Evolutionary conservation across 1,140 invertebrate species (phyloP).

Genomic region (Drosophila littoralis): DNA sequence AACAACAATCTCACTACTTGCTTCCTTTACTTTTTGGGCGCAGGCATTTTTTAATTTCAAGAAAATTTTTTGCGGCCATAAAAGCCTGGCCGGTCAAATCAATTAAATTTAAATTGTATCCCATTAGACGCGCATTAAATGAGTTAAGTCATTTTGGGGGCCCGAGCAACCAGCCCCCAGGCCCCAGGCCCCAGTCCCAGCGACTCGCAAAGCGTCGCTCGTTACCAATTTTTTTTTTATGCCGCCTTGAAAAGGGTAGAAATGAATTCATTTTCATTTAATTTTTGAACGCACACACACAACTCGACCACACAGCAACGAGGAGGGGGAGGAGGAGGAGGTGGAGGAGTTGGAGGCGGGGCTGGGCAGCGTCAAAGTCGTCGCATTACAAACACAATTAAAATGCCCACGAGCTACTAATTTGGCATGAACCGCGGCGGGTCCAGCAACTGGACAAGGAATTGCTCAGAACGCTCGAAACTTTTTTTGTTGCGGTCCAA

Average conservation of each 20-base stretch:
- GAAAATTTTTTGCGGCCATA: slow-evolving; percentile 71
- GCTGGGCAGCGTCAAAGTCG: slow-evolving; percentile 44
- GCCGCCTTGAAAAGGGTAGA: slow-evolving; percentile 78
- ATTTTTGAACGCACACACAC: slow-evolving; percentile 74
- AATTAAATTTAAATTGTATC: slow-evolving; percentile 83
- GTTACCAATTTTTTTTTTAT: slow-evolving; percentile 64
- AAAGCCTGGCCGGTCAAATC: slow-evolving; percentile 76
- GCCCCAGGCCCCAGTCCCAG: not conserved
- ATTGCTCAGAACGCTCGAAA: slow-evolving; percentile 11
- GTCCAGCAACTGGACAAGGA: slow-evolving; percentile 19
- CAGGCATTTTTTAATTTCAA: slow-evolving; percentile 75
- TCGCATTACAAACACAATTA: slow-evolving; percentile 73
- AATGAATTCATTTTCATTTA: slow-evolving; percentile 78
- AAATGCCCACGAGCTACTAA: slow-evolving; percentile 83
- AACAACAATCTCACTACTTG: not conserved
- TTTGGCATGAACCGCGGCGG: slow-evolving; percentile 64
- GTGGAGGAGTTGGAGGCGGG: slow-evolving; percentile 1
- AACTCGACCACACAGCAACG: slow-evolving; percentile 32
- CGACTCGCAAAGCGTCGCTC: slow-evolving; percentile 57
- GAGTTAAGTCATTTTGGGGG: slow-evolving; percentile 76
- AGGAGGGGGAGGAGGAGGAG: not conserved
- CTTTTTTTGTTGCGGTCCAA: slow-evolving; percentile 33
- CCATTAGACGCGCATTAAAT: slow-evolving; percentile 82
- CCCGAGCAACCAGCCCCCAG: slow-evolving; percentile 10
- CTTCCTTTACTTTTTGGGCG: not conserved